Evolutionary conservation across 1,140 invertebrate genomes (phyloP).

Genomic region (Ptiloglossa arizonensis): DNA sequence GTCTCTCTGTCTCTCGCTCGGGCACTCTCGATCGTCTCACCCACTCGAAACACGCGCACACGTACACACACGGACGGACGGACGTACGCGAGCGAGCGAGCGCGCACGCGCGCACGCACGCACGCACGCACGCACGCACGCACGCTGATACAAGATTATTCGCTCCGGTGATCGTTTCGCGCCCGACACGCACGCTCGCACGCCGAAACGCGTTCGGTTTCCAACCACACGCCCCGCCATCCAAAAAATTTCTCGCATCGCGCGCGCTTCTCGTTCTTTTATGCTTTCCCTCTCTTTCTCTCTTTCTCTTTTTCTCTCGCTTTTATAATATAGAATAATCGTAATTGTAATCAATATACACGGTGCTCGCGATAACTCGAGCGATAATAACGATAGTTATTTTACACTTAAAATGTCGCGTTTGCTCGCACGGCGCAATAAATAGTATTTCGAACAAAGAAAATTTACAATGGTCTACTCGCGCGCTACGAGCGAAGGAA

Average conservation of each 20-base stretch:
- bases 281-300: conserved; percentile 8
- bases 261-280: too few species aligned
- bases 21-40: conserved; percentile 22
- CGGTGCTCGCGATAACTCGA: conserved; percentile 78
- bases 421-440: conserved; percentile 75
- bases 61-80: not conserved
- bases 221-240: not conserved
- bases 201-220: not conserved
- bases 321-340: conserved; percentile 66
- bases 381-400: conserved; percentile 80
- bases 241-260: conserved; percentile 32
- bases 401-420: conserved; percentile 80
- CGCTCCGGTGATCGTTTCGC: conserved; percentile 25
- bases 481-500: conserved; percentile 56
- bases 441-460: conserved; percentile 78
- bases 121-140: conserved; percentile 15
- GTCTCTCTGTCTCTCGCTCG: conserved; percentile 35
- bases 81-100: conserved; percentile 18
- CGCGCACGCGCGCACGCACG: conserved; percentile 7
- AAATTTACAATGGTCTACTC: conserved; percentile 78
- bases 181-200: not conserved
- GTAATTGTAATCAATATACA: conserved; percentile 80
- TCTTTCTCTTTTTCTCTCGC: conserved; percentile 23
- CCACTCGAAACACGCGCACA: conserved; percentile 17
- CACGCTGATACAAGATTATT: conserved; percentile 38